A percentile compares a stretch with the other conserved stretches of the same genome.
Evolutionary conservation across 2,113 vertebrate genomes (phyloP).

Genomic region (Apaloderma vittatum): DNA sequence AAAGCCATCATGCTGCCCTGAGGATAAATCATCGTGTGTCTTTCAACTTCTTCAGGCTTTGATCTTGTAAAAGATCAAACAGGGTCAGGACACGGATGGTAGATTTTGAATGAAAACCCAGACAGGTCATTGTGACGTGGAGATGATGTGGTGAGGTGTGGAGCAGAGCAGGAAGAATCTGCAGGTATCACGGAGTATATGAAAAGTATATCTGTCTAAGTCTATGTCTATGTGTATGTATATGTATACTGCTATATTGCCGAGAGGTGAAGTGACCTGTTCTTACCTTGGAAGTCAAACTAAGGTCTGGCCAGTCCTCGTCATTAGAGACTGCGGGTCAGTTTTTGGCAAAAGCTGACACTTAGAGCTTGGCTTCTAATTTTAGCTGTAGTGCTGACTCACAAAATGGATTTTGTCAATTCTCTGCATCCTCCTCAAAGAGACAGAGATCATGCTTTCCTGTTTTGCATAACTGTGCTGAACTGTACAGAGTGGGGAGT

Average conservation of each 20-base stretch:
- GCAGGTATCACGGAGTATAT: not conserved
- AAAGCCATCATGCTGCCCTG: not conserved
- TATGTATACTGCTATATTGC: not conserved
- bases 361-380: not conserved
- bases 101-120: conserved; percentile 20
- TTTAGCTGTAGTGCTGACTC: not conserved
- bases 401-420: not conserved
- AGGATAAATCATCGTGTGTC: conserved; percentile 23
- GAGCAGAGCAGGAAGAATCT: not conserved
- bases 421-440: not conserved
- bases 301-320: not conserved
- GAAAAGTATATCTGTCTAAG: not conserved
- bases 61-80: conserved; percentile 31
- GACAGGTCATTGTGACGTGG: not conserved
- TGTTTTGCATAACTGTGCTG: not conserved
- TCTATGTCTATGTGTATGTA: fast-evolving
- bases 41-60: conserved; percentile 52
- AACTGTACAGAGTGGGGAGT: not conserved
- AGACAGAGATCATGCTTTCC: not conserved
- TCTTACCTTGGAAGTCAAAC: not conserved
- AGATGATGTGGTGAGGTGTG: not conserved
- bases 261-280: not conserved
- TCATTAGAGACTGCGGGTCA: not conserved
- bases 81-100: not conserved
- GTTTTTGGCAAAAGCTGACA: not conserved